Percentiles rank a stretch among this genome's conserved stretches.
Evolutionary conservation across 2,113 vertebrate species (phyloP).

Genomic region (Elgaria multicarinata): DNA sequence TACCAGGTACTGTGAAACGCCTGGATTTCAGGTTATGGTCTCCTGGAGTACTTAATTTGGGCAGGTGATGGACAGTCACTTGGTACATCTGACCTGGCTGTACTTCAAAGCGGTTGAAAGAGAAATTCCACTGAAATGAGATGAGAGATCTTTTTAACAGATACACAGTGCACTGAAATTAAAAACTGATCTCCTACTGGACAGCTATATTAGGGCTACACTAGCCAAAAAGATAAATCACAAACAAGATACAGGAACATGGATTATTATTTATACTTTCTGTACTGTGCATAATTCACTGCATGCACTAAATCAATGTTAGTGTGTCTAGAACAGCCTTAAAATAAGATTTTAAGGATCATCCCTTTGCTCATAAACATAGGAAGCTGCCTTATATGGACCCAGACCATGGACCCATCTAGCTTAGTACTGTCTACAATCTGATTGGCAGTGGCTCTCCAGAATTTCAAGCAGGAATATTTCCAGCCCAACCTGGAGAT

Average conservation of each 20-base stretch:
- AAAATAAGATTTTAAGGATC: not conserved
- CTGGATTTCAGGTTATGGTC: conserved; percentile 73
- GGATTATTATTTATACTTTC: not conserved
- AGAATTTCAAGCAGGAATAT: too few species aligned
- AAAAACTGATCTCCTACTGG: not conserved
- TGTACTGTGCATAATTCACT: not conserved
- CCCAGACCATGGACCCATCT: too few species aligned
- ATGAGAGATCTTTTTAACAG: not conserved
- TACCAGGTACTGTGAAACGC: conserved; percentile 71
- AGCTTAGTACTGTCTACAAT: too few species aligned
- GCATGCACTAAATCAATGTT: not conserved
- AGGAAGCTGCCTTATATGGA: too few species aligned
- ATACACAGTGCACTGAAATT: not conserved
- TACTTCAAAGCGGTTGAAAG: conserved; percentile 79
- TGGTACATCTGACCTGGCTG: conserved; percentile 78
- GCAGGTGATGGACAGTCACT: conserved; percentile 81
- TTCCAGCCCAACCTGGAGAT: too few species aligned
- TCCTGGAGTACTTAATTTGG: conserved; percentile 70
- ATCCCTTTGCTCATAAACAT: not conserved
- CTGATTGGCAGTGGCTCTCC: too few species aligned
- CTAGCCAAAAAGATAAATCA: not conserved
- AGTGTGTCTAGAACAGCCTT: not conserved
- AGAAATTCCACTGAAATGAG: conserved; percentile 78
- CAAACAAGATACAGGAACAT: not conserved
- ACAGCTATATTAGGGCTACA: not conserved